phyloP scores from a whole-genome alignment of 2,888 invertebrate species.

The Coenonympha glycerion region DNA sequence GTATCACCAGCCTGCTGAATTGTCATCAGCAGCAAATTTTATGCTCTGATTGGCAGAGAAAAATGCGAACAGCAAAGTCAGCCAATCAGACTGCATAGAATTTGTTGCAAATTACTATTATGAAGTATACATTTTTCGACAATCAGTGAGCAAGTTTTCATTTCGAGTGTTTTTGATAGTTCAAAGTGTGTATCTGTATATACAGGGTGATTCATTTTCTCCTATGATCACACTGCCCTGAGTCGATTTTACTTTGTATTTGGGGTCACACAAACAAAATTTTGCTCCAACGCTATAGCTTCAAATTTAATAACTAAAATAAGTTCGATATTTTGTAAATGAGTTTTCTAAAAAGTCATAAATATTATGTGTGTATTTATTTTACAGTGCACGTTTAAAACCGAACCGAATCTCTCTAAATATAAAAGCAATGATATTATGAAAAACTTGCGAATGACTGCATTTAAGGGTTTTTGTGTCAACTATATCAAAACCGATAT shows the following conservation, averaged over 20 bases:
- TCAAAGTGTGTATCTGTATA: constrained; percentile 27
- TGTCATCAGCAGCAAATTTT: neutral
- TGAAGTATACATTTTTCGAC: neutral
- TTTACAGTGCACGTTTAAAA: too few relatives aligned
- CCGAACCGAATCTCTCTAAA: too few relatives aligned
- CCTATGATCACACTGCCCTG: constrained; percentile 34
- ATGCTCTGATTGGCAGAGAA: neutral
- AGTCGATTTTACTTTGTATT: constrained; percentile 31
- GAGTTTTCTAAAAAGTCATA: constrained; percentile 9
- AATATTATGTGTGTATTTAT: too few relatives aligned
- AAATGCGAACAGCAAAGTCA: neutral
- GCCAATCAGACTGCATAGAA: too few relatives aligned
- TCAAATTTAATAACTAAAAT: neutral
- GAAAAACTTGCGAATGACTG: too few relatives aligned
- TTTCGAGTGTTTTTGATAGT: constrained; percentile 36
- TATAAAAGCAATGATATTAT: too few relatives aligned
- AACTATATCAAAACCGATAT: too few relatives aligned
- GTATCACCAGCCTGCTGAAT: constrained; percentile 25
- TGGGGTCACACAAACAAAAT: constrained; percentile 12
- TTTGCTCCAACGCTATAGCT: neutral
- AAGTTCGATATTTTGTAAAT: constrained; percentile 1
- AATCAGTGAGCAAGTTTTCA: constrained; percentile 24
- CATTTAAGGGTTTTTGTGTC: too few relatives aligned
- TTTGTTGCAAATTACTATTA: too few relatives aligned
- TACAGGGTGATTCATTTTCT: constrained; percentile 35